Evolutionary conservation across 2,888 invertebrate genomes (phyloP).

Genomic region (Aphrophora alni): DNA sequence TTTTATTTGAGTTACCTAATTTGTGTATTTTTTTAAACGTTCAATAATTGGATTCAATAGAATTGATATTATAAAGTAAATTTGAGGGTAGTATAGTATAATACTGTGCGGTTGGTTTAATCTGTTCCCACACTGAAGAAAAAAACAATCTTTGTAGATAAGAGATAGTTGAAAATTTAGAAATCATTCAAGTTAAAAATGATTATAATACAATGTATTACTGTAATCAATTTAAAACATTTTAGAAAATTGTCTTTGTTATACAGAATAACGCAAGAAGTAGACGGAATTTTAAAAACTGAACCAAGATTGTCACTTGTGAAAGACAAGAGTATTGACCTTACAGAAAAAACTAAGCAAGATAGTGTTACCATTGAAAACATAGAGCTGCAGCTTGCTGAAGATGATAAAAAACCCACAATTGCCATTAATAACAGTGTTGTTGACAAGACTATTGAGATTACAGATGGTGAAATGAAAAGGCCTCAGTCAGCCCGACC

Average conservation of each 20-base stretch:
- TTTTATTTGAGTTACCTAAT: no score
- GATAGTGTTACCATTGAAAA: neutral
- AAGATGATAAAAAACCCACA: neutral
- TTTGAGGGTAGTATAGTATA: no score
- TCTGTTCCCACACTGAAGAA: no score
- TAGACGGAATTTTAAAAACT: neutral
- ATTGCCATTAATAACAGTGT: neutral
- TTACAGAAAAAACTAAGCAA: neutral
- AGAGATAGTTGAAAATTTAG: no score
- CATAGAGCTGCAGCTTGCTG: neutral
- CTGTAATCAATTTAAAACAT: no score
- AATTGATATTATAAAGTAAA: no score
- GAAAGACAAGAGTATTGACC: neutral
- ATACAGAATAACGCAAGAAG: neutral
- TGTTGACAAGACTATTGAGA: constrained; percentile 25
- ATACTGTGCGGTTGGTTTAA: no score
- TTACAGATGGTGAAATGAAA: constrained; percentile 43
- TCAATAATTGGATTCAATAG: no score
- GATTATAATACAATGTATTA: no score
- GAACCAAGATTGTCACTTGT: neutral
- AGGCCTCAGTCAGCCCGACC: constrained; percentile 38
- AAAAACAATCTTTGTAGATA: no score
- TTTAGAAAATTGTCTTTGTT: neutral
- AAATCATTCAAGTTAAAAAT: no score
- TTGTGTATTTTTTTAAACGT: no score